These are phyloP conservation scores for Huso huso DNA, from an alignment of 2,797 vertebrate genomes.

Conservation along the genomic window DNA sequence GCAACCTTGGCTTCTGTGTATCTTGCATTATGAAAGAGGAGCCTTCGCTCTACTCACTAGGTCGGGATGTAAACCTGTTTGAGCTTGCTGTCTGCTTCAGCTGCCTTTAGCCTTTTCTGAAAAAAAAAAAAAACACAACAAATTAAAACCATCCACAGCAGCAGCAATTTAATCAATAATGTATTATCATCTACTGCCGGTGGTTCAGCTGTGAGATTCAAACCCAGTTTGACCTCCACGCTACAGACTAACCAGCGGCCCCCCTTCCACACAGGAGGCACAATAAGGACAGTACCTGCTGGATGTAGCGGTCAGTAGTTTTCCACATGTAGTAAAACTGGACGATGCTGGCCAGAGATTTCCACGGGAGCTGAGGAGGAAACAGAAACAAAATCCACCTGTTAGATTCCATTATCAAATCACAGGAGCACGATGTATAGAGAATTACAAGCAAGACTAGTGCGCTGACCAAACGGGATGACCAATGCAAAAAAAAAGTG, in stretches of 20 bases:
- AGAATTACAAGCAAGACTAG: too few relatives aligned
- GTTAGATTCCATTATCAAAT: too few relatives aligned
- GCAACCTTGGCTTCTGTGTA: neutral
- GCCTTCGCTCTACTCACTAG: constrained; percentile 57
- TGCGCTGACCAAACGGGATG: too few relatives aligned
- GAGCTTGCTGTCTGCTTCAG: constrained; percentile 74
- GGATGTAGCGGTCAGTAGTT: constrained; percentile 76
- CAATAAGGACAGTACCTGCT: constrained; percentile 52
- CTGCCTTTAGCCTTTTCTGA: constrained; percentile 69
- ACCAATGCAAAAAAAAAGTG: too few relatives aligned
- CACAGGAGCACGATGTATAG: too few relatives aligned
- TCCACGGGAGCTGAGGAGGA: constrained; percentile 67
- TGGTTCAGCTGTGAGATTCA: neutral
- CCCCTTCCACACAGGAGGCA: neutral
- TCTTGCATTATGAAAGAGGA: neutral
- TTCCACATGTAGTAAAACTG: constrained; percentile 86
- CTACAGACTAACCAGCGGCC: neutral
- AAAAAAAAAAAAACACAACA: neutral
- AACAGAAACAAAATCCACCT: too few relatives aligned
- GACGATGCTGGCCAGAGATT: constrained; percentile 74
- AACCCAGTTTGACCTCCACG: neutral
- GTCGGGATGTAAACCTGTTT: constrained; percentile 80
- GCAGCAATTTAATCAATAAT: neutral
- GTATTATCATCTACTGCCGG: too few relatives aligned
- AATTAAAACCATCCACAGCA: neutral